Percentiles rank a stretch among this genome's conserved stretches.
phyloP scores from a whole-genome alignment of 1,140 invertebrate species.

The Steinernema feltiae region DNA sequence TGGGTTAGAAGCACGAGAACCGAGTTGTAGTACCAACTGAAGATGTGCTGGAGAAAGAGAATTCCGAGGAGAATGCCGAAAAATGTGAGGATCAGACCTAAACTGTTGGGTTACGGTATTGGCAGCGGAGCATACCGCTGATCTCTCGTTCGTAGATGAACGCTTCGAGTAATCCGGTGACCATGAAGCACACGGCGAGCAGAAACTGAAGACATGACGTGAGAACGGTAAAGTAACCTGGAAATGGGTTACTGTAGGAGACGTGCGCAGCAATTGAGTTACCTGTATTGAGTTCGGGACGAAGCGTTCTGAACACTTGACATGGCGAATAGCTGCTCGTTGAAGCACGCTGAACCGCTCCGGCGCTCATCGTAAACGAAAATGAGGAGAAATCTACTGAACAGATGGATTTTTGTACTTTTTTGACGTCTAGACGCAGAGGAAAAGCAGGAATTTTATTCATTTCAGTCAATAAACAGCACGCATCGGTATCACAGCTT shows the following conservation, averaged over 20 bases:
- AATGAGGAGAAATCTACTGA: too few relatives aligned
- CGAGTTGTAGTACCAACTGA: constrained; percentile 11
- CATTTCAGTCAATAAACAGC: not conserved
- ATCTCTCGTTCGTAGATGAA: not conserved
- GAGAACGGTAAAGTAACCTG: constrained; percentile 2
- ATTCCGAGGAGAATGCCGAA: not conserved
- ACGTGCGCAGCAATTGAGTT: not conserved
- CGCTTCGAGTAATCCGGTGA: not conserved
- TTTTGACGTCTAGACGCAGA: too few relatives aligned
- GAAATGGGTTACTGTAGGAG: not conserved
- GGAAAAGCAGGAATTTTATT: too few relatives aligned
- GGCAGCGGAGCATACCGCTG: not conserved
- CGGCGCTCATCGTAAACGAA: too few relatives aligned
- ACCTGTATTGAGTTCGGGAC: constrained; percentile 1
- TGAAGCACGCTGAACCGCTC: too few relatives aligned
- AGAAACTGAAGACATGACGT: not conserved
- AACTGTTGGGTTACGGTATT: not conserved
- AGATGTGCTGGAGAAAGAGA: not conserved
- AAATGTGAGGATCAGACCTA: not conserved
- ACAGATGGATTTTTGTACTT: too few relatives aligned
- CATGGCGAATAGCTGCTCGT: too few relatives aligned
- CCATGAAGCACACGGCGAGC: not conserved
- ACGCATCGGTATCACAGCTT: not conserved
- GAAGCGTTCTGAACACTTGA: not conserved
- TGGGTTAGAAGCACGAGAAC: not conserved